Evolutionary conservation across 2,797 vertebrate species (phyloP), one percentile per base, ranked within the genome.

Genomic region (Meda fulgida): DNA sequence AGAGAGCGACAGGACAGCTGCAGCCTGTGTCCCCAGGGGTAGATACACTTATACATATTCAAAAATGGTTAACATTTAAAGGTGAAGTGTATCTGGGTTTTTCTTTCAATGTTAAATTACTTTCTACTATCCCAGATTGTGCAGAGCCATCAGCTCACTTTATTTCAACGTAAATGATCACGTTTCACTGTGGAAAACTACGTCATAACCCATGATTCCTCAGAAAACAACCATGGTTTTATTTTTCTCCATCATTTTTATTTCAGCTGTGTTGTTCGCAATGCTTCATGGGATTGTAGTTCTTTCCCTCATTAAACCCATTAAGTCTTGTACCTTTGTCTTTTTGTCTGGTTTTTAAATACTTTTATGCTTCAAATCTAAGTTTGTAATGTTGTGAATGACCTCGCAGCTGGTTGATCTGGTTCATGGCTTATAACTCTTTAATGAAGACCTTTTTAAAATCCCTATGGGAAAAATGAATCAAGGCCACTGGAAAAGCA

Each of bases 1-100:
- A 92, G 94, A 8, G 92, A 93, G 21, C 90, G 95, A 84, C 95
- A 90, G 88, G 86, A 88, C 91, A 94, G 88, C 91, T 99, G 97
- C 89, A 94, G 91, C 31, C 88, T 90, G 48, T 99, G 98, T 91
- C 95, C 96, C 48, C 80, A 91, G 63, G 97, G 98, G 97, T 99
- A 94, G 89, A 88, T 84, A 69, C 26, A n/a, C 85, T 87, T 84
- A 90, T 84, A 80, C 60, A 77, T 87, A 90, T 85, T 79, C 72
- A 46, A 46, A 21, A 31, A 31, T 48, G 60, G 19, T 79, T 66
- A 65, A 79, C 58, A 31, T 66, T 79, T 79, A 34, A 48, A 66
- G 58, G 5, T 46, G 19, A 67, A 67, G 18, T 29, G 9, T 65
- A 21, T 46, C 9, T 43, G n/a, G 3, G 3, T 0, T 43, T 11